These are phyloP conservation scores for Bergia sp. DNA, from an alignment of 92 coral and sea anemone species.

Conservation along the genomic window DNA sequence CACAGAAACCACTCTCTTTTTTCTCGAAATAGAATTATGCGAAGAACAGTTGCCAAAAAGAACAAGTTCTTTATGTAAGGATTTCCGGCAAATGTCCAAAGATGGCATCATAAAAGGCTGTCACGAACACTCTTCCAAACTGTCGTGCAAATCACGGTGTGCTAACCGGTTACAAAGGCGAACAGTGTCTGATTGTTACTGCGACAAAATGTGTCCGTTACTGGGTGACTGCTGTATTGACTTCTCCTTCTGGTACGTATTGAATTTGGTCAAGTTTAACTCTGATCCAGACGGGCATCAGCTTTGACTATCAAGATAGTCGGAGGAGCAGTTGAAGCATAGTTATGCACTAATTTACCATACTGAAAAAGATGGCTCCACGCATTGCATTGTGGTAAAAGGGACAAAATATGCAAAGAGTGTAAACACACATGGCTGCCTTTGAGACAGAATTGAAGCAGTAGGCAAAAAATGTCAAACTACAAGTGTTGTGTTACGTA, in stretches of 20 bases:
- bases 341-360: too few relatives aligned
- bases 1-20: not conserved
- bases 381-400: too few relatives aligned
- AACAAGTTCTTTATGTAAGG: not conserved
- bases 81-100: not conserved
- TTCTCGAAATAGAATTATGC: not conserved
- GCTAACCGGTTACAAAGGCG: not conserved
- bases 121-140: not conserved
- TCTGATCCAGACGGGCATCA: too few relatives aligned
- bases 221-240: conserved; percentile 2
- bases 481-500: too few relatives aligned
- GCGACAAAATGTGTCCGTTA: not conserved
- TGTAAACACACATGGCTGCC: too few relatives aligned
- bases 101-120: not conserved
- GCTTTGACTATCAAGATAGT: too few relatives aligned
- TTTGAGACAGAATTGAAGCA: too few relatives aligned
- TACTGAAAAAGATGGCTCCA: too few relatives aligned
- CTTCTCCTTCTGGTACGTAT: not conserved
- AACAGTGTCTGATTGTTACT: not conserved
- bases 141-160: conserved; percentile 5
- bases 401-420: too few relatives aligned
- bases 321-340: too few relatives aligned
- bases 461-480: too few relatives aligned
- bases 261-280: too few relatives aligned
- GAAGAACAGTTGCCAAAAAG: not conserved